A percentile compares a stretch with the other conserved stretches of the same genome.
Evolutionary conservation across 2,797 vertebrate species (phyloP).

Genomic region (Dendrocincla fuliginosa): DNA sequence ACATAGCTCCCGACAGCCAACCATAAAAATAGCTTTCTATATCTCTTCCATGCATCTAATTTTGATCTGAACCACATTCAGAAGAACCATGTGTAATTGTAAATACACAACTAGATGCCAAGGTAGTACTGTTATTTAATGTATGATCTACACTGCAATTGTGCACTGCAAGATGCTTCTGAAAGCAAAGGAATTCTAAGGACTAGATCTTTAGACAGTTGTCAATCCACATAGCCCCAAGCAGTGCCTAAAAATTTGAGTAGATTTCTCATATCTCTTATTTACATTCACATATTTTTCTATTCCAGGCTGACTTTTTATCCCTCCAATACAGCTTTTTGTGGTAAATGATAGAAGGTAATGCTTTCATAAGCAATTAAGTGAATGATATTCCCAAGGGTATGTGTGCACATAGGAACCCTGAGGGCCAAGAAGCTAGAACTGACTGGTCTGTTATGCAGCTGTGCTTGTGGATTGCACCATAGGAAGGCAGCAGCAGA

Average conservation of each 20-base stretch:
- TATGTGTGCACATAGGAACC: rapidly evolving
- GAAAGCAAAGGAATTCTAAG: background rate
- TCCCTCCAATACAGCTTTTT: background rate
- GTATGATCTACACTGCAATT: background rate
- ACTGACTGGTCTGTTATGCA: background rate
- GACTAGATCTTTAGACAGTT: background rate
- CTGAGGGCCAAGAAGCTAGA: background rate
- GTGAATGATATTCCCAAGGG: background rate
- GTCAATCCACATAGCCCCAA: background rate
- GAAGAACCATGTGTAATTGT: background rate
- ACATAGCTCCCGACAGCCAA: background rate
- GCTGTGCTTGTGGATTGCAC: background rate
- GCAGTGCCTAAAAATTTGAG: background rate
- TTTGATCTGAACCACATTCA: background rate
- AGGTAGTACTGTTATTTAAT: background rate
- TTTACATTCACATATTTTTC: background rate
- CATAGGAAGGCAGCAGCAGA: background rate
- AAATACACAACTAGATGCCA: background rate
- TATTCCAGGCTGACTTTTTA: background rate
- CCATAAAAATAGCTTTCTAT: background rate
- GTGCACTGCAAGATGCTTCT: background rate
- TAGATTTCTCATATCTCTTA: background rate
- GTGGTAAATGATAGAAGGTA: background rate
- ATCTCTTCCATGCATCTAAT: background rate
- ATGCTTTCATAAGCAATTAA: background rate